phyloP scores from a whole-genome alignment of 1,140 invertebrate genomes.

The Anoplolepis gracilipes region DNA sequence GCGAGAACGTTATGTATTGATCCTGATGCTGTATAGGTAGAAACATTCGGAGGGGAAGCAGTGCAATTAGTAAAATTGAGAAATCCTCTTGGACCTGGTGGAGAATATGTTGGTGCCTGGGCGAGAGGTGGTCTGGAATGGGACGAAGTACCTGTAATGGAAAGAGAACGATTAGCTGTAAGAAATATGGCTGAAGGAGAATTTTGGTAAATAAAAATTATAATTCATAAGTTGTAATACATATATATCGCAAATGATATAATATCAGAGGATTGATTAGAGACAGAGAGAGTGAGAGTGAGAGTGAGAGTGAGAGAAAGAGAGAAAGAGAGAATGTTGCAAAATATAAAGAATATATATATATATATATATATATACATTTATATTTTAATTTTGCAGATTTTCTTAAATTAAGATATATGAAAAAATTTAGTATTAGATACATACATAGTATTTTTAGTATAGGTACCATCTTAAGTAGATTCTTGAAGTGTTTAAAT shows the following conservation, averaged over 20 bases:
- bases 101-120: conserved; percentile 91
- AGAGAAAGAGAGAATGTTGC: no score
- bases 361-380: no score
- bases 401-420: background rate
- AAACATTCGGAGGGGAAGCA: conserved; percentile 91
- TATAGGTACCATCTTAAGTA: background rate
- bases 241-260: background rate
- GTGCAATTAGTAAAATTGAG: conserved; percentile 91
- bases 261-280: background rate
- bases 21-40: conserved; percentile 85
- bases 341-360: no score
- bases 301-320: no score
- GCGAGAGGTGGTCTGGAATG: conserved; percentile 90
- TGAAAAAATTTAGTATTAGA: background rate
- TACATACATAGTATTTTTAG: no score
- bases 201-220: conserved; percentile 89
- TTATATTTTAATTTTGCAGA: no score
- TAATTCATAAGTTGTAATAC: conserved; percentile 20
- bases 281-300: no score
- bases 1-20: background rate
- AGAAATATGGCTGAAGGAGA: conserved; percentile 91
- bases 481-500: background rate
- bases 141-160: conserved; percentile 91
- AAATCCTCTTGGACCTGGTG: conserved; percentile 90
- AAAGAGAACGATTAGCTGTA: conserved; percentile 90